phyloP scores from a whole-genome alignment of 1,140 invertebrate species.

The Bombus pascuorum region DNA sequence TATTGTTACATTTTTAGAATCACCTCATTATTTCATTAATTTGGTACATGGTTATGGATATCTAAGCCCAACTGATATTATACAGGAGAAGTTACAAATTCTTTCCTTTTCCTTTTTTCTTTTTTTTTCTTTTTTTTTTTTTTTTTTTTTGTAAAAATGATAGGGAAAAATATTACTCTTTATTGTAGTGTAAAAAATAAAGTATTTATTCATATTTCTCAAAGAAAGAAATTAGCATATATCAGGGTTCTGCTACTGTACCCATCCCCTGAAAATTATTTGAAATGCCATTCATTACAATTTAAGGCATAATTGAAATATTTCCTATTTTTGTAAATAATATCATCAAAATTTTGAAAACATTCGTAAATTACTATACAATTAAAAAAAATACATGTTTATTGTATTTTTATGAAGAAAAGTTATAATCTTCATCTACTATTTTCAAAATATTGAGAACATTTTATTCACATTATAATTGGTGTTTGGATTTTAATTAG shows the following conservation, averaged over 20 bases:
- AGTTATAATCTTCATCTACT: conserved; percentile 2
- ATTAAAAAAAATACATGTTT: neutral
- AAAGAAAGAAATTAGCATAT: conserved; percentile 19
- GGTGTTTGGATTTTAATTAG: conserved; percentile 42
- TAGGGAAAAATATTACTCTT: conserved; percentile 36
- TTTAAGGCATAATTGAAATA: conserved; percentile 44
- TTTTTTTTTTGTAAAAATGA: neutral
- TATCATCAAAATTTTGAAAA: conserved; percentile 38
- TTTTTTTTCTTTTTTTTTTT: neutral
- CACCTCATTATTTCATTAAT: conserved; percentile 27
- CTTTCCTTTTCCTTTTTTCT: neutral
- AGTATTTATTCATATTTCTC: conserved; percentile 62
- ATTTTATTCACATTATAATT: conserved; percentile 20
- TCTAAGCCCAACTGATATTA: conserved; percentile 35
- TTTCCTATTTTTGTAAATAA: conserved; percentile 62
- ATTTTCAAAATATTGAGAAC: neutral
- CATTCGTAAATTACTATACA: conserved; percentile 18
- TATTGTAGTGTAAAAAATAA: conserved; percentile 46
- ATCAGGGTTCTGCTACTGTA: conserved; percentile 33
- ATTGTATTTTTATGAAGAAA: conserved; percentile 29
- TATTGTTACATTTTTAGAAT: conserved; percentile 47
- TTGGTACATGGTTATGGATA: conserved; percentile 8
- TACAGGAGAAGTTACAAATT: conserved; percentile 42
- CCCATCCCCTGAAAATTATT: conserved; percentile 32
- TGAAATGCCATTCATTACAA: conserved; percentile 45